Evolutionary conservation across 2,113 vertebrate genomes (phyloP).

Genomic region (Hepsetus odoe): DNA sequence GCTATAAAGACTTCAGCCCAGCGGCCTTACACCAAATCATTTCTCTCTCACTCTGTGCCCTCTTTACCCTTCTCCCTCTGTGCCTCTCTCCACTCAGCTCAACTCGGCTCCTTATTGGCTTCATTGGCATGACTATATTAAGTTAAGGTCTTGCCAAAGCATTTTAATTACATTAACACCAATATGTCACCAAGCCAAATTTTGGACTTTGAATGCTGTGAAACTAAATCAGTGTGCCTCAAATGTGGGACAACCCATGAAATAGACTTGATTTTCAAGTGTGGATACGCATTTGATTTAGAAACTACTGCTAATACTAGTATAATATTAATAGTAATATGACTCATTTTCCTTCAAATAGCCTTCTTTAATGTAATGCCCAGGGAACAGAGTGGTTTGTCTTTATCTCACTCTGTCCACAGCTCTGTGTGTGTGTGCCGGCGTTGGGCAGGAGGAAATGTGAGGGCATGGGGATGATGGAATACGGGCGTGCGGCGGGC

Average conservation of each 20-base stretch:
- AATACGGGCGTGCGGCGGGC: slow-evolving; percentile 97
- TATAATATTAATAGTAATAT: neutral
- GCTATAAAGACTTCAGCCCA: slow-evolving; percentile 77
- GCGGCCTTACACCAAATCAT: slow-evolving; percentile 89
- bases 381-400: slow-evolving; percentile 30
- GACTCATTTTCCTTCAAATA: neutral
- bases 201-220: too few relatives aligned
- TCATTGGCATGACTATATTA: slow-evolving; percentile 3
- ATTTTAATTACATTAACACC: neutral
- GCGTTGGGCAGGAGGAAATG: slow-evolving; percentile 97
- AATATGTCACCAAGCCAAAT: neutral
- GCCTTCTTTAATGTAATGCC: neutral
- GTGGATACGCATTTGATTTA: neutral
- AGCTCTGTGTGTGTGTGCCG: slow-evolving; percentile 93
- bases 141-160: neutral
- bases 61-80: slow-evolving; percentile 65
- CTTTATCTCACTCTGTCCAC: slow-evolving; percentile 83
- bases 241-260: too few relatives aligned
- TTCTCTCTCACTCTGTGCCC: slow-evolving; percentile 87
- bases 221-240: too few relatives aligned
- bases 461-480: slow-evolving; percentile 98
- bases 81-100: neutral
- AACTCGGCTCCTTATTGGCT: neutral
- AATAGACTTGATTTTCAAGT: too few relatives aligned
- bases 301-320: neutral